A percentile compares a stretch with the other conserved stretches of the same genome.
These are phyloP conservation scores for Kradibia gibbosae DNA, from an alignment of 1,140 invertebrate species.

Conservation along the genomic window DNA sequence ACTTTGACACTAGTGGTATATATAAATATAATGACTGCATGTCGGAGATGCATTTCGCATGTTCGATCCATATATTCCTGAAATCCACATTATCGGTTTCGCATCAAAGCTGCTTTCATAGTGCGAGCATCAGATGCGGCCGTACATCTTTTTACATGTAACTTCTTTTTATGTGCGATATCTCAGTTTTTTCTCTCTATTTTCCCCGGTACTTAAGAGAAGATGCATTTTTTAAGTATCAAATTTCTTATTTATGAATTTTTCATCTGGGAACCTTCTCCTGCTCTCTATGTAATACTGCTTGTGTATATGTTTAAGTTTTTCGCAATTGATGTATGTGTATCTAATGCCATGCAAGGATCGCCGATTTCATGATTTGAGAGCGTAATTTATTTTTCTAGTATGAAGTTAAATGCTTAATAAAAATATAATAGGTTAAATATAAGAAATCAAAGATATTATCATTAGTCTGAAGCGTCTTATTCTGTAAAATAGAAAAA, in stretches of 20 bases:
- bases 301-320: too few species aligned
- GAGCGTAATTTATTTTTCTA: too few species aligned
- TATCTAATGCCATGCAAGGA: too few species aligned
- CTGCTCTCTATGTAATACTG: background rate
- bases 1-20: background rate
- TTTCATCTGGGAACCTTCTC: background rate
- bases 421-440: too few species aligned
- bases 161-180: too few species aligned
- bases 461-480: too few species aligned
- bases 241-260: constrained; percentile 9
- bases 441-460: too few species aligned
- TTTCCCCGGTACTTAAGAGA: background rate
- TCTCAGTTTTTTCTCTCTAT: background rate
- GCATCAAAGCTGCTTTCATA: constrained; percentile 38
- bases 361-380: too few species aligned
- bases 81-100: constrained; percentile 47
- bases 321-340: too few species aligned
- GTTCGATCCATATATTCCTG: background rate
- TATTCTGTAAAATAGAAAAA: too few species aligned
- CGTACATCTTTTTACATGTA: constrained; percentile 27
- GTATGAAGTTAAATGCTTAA: too few species aligned
- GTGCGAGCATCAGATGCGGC: background rate
- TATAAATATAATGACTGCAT: constrained; percentile 16
- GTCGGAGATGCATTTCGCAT: background rate
- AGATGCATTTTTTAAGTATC: background rate